A percentile compares a stretch with the other conserved stretches of the same genome.
phyloP scores from a whole-genome alignment of 2,113 vertebrate genomes.

The Montifringilla adamsi region DNA sequence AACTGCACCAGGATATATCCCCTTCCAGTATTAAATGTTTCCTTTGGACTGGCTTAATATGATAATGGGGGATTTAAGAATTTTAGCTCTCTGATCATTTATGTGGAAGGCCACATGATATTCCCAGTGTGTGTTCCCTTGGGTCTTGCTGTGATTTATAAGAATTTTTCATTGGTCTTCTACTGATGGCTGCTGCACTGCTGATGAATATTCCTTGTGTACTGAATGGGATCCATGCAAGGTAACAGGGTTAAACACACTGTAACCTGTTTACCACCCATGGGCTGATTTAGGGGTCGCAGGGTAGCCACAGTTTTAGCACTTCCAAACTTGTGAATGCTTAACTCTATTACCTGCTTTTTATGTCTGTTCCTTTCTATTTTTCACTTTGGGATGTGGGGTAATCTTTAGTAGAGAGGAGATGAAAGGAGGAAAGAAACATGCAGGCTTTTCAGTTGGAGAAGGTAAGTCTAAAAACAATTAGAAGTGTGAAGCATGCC shows the following conservation, averaged over 20 bases:
- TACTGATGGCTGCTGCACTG: background rate
- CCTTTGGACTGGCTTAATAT: background rate
- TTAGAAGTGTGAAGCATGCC: background rate
- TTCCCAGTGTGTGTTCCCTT: background rate
- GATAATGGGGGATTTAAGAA: background rate
- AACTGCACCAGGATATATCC: background rate
- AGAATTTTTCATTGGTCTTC: background rate
- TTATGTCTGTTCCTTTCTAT: background rate
- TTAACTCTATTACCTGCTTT: background rate
- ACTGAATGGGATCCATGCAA: background rate
- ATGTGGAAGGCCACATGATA: background rate
- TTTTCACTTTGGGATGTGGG: background rate
- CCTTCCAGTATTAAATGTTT: background rate
- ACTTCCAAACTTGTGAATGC: background rate
- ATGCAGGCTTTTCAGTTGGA: background rate
- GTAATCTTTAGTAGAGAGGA: background rate
- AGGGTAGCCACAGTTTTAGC: background rate
- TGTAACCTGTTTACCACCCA: accelerated
- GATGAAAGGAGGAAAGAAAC: background rate
- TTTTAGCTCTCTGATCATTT: background rate
- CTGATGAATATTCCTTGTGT: background rate
- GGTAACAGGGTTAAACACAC: background rate
- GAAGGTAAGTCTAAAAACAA: background rate
- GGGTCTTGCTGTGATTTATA: background rate
- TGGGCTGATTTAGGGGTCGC: background rate